Conservation (phyloP, 2,797 vertebrate genomes). For the Muscicapa striata region DNA sequence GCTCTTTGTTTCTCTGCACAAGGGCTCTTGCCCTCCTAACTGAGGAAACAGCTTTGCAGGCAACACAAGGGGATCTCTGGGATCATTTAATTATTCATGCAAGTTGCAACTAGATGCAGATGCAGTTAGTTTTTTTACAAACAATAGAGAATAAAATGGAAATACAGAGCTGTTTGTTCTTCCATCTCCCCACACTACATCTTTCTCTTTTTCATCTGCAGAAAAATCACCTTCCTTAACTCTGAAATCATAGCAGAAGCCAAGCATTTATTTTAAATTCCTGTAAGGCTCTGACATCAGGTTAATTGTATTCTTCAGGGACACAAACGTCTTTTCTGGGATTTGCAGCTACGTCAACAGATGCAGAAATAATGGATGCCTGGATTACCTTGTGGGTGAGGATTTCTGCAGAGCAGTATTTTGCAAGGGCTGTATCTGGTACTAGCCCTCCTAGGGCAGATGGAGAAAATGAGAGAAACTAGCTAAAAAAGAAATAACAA, state of each 20-base stretch:
- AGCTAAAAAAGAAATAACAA: background rate
- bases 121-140: constrained; percentile 20
- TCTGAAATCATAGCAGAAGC: background rate
- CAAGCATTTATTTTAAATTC: constrained; percentile 20
- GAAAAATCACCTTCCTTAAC: constrained; percentile 6
- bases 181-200: background rate
- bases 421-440: background rate
- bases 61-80: background rate
- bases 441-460: background rate
- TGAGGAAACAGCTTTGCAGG: constrained; percentile 21
- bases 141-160: constrained; percentile 22
- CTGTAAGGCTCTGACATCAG: background rate
- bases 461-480: background rate
- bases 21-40: background rate
- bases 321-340: background rate
- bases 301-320: background rate
- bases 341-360: constrained; percentile 16
- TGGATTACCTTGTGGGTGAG: background rate
- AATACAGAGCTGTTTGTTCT: constrained; percentile 26
- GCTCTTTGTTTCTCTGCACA: background rate
- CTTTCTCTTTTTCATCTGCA: background rate
- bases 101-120: constrained; percentile 53
- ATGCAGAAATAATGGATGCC: constrained; percentile 1
- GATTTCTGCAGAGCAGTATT: background rate
- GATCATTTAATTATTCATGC: constrained; percentile 62